phyloP scores from a whole-genome alignment of 2,888 invertebrate species.

The Cryptus viduatorius region DNA sequence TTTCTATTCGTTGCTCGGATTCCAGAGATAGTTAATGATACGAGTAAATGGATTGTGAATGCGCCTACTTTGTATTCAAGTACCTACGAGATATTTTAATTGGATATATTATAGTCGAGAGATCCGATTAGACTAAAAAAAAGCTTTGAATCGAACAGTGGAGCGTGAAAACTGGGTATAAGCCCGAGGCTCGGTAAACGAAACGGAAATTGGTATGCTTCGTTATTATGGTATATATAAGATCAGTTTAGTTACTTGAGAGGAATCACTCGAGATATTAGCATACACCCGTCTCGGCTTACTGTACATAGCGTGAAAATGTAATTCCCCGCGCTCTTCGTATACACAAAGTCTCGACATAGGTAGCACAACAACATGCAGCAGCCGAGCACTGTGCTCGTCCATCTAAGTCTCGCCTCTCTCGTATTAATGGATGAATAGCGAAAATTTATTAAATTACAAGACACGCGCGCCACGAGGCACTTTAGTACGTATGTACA shows the following conservation, averaged over 20 bases:
- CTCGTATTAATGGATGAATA: constrained; percentile 62
- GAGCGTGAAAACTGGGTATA: constrained; percentile 52
- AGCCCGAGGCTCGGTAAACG: constrained; percentile 49
- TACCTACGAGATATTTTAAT: constrained; percentile 35
- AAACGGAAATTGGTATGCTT: constrained; percentile 64
- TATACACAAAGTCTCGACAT: constrained; percentile 22
- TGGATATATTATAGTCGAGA: constrained; percentile 27
- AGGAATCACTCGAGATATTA: constrained; percentile 50
- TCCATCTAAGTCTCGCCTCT: constrained; percentile 49
- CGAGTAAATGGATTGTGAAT: constrained; percentile 11
- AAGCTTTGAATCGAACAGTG: constrained; percentile 31
- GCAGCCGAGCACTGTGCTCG: constrained; percentile 5
- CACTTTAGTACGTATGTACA: background rate
- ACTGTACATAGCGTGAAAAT: constrained; percentile 60
- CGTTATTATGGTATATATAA: constrained; percentile 43
- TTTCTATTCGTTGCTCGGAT: background rate
- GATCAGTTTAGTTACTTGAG: constrained; percentile 46
- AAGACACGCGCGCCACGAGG: constrained; percentile 30
- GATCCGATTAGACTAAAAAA: constrained; percentile 4
- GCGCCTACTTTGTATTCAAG: constrained; percentile 24
- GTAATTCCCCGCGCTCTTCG: constrained; percentile 52
- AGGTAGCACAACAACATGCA: constrained; percentile 35
- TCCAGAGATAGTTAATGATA: constrained; percentile 16
- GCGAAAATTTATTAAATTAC: constrained; percentile 62
- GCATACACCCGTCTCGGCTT: constrained; percentile 36